Conservation (phyloP, 1,140 invertebrate genomes). For the Diabrotica undecimpunctata region DNA sequence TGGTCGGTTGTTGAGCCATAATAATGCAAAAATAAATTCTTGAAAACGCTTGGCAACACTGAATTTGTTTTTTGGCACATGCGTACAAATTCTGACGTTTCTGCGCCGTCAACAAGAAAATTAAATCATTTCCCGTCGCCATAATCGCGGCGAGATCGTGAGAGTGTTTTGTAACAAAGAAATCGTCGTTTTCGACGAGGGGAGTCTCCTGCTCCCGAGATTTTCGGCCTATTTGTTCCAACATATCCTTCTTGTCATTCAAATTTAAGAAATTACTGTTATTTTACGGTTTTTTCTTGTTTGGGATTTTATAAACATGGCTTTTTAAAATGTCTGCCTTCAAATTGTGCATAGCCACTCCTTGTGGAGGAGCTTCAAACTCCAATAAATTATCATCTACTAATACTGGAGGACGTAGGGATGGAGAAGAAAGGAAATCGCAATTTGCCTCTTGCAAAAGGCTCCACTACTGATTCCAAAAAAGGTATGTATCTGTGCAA, state of each 20-base stretch:
- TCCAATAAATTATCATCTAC: conserved; percentile 43
- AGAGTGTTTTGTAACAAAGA: conserved; percentile 44
- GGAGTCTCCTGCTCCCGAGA: conserved; percentile 56
- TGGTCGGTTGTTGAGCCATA: too few species aligned
- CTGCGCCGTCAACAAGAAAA: conserved; percentile 7
- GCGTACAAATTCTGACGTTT: too few species aligned
- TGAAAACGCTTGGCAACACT: too few species aligned
- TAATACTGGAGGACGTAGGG: conserved; percentile 47
- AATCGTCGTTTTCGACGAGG: conserved; percentile 63
- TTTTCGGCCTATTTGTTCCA: conserved; percentile 37
- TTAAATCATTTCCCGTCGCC: conserved; percentile 55
- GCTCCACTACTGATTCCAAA: conserved; percentile 61
- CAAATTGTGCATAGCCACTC: conserved; percentile 62
- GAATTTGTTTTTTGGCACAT: too few species aligned
- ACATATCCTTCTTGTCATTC: conserved; percentile 25
- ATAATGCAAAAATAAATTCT: too few species aligned
- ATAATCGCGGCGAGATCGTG: conserved; percentile 60
- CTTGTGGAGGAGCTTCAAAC: conserved; percentile 63
- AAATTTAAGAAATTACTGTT: conserved; percentile 32
- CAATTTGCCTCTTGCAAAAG: conserved; percentile 59
- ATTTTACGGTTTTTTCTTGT: conserved; percentile 51
- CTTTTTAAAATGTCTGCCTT: conserved; percentile 75
- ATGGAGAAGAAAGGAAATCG: conserved; percentile 74
- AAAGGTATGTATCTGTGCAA: conserved; percentile 57
- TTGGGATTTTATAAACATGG: conserved; percentile 65